Conservation (phyloP, 2,113 vertebrate species). For the Poeciliopsis retropinna region DNA sequence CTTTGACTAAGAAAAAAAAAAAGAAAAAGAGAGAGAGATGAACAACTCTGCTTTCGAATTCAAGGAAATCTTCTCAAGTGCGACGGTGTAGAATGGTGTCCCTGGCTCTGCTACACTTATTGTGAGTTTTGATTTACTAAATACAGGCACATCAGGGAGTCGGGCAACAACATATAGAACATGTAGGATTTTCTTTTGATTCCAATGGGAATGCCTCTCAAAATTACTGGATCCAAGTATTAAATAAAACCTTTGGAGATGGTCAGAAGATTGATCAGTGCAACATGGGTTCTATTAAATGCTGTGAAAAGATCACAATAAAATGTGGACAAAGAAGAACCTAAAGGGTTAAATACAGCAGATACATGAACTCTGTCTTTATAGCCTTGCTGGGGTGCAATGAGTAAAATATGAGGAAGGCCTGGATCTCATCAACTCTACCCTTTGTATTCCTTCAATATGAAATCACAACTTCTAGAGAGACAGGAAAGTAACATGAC, state of each 20-base stretch:
- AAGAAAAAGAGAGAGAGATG: constrained; percentile 48
- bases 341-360: constrained; percentile 28
- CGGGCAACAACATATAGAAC: not conserved
- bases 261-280: constrained; percentile 24
- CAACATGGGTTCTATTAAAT: constrained; percentile 46
- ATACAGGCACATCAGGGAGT: not conserved
- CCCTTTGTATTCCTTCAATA: constrained; percentile 23
- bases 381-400: not conserved
- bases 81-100: not conserved
- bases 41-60: constrained; percentile 29
- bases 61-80: not conserved
- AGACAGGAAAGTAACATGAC: constrained; percentile 17
- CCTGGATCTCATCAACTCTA: constrained; percentile 47
- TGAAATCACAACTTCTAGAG: constrained; percentile 36
- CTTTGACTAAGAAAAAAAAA: constrained; percentile 48
- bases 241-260: constrained; percentile 19
- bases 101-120: not conserved
- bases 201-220: constrained; percentile 19
- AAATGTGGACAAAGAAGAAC: constrained; percentile 37
- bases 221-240: constrained; percentile 21
- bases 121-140: not conserved
- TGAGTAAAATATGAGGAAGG: constrained; percentile 26
- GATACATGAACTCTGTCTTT: not conserved
- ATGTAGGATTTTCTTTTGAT: constrained; percentile 9
- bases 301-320: constrained; percentile 30